Evolutionary conservation across 2,888 invertebrate genomes (phyloP), one percentile per base, ranked within the genome.

Genomic region (Crematogaster levior): DNA sequence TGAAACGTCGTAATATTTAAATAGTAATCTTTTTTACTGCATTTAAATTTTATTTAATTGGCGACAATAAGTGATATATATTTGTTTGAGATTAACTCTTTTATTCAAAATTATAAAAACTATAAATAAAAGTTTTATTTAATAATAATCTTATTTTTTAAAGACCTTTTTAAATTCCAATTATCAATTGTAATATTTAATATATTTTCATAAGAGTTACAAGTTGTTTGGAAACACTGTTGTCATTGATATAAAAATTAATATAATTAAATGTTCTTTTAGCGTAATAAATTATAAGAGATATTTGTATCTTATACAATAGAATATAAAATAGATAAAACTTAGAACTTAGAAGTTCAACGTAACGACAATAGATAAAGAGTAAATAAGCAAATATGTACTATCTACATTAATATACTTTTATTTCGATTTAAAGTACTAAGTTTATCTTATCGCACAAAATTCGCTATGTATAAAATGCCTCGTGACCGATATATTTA

Each of bases 401-500:
- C 9, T 60, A 56, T 72, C 37, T 15, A 66, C 7, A 66, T 30
- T 48, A 66, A 21, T 18, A 21, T 10, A 21, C 15, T 53, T 70
- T 53, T 37, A 37, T 56, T 56, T 70, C 7, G 0, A 0, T 24
- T 37, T 53, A n/a, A 51, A 51, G 10, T 34, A 48, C 15, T 5
- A 3, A 53, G 51, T 34, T 34, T n/a, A 34, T 21, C 6, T 12
- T 10, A 4, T 1, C 24, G 60, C 18, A 37, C 18, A 34, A 24
- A 37, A 27, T 51, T 34, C 37, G 37, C 24, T 48, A 27, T 51
- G 46, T 53, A 30, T 30, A 40, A 30, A 51, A 43, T 18, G 34
- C 10, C 43, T 43, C 51, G 10, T 53, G 27, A 61, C 79, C 37
- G 12, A 27, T 24, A 73, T 73, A 40, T 68, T 46, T 43, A 15